Evolutionary conservation across 2,797 vertebrate species (phyloP), one percentile per base, ranked within the genome.

Genomic region (Oreochromis mossambicus): DNA sequence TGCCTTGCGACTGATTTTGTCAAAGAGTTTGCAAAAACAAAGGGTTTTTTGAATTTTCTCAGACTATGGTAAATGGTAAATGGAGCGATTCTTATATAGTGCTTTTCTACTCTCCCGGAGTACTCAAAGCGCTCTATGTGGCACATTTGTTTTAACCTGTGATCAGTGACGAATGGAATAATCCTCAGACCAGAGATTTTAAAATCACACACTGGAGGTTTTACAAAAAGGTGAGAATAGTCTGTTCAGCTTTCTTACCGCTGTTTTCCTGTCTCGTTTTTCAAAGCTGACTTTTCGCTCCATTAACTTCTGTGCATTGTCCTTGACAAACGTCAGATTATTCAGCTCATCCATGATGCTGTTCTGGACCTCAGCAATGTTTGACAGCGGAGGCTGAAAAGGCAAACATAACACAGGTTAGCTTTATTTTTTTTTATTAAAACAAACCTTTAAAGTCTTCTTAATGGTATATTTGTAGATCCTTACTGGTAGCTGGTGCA

Each of bases 261-360:
- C 41, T 24, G 73, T 83, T 89, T 95, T 97, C 88, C 92, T 97
- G 41, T 97, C 96, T 43, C 95, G 94, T 92, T 96, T 98, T 94
- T 99, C 98, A 86, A 99, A 97, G 95, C 98, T 99, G 92, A 98
- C 95, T 95, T 99, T 99, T 83, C 97, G 96, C 88, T 99, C 98
- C 94, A 98, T 98, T 79, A 97, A 85, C 86, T 92, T 96, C 91
- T 98, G 98, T 6, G 96, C 97, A 46, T 97, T 97, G 50, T 99
- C 98, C 87, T 97, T 99, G 68, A 98, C 97, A 91, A 99, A 99
- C 46, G 92, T 95, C 90, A 99, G 92, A 89, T 96, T 98, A 81
- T 97, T 97, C 92, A 99, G 90, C 86, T 98, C 96, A 54, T 98
- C 98, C 92, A 99, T 97, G 85, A 99, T 96, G 92, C 94, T 97